Evolutionary conservation across 92 coral and sea anemone species (phyloP).

Genomic region (Epizoanthus fatuus): DNA sequence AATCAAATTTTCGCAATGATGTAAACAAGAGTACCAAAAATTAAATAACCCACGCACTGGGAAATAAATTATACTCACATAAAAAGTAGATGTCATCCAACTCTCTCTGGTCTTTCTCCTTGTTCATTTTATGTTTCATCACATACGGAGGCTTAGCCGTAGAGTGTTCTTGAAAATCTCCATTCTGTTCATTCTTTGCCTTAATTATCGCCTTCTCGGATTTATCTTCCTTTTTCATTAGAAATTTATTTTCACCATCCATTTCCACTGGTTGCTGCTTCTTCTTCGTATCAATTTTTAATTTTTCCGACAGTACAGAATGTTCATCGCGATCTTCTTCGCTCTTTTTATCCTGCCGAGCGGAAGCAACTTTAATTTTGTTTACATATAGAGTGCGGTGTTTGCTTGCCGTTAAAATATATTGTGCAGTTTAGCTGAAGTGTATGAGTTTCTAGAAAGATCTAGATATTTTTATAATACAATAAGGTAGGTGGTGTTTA

Average conservation of each 20-base stretch:
- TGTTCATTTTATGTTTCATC: conserved; percentile 39
- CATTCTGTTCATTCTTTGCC: conserved; percentile 6
- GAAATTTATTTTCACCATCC: conserved; percentile 16
- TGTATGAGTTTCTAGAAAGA: too few species aligned
- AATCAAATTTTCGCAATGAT: conserved; percentile 1
- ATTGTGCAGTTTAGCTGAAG: too few species aligned
- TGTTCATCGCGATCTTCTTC: background rate
- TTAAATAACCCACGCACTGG: conserved; percentile 21
- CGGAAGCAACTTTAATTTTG: background rate
- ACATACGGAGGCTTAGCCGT: conserved; percentile 43
- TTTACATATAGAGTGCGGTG: too few species aligned
- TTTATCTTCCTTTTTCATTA: conserved; percentile 13
- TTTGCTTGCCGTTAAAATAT: too few species aligned
- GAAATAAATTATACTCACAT: conserved; percentile 26
- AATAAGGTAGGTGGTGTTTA: too few species aligned
- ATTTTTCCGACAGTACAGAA: conserved; percentile 13
- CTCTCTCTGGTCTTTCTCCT: conserved; percentile 10
- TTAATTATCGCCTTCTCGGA: background rate
- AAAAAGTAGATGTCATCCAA: conserved; percentile 42
- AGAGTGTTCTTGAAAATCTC: conserved; percentile 10
- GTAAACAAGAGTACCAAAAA: background rate
- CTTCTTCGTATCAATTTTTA: conserved; percentile 20
- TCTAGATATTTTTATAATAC: too few species aligned
- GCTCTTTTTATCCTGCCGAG: background rate
- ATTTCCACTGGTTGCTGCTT: background rate